Evolutionary conservation across 2,113 vertebrate genomes (phyloP), one percentile per base, ranked within the genome.

Genomic region (Triplophysa rosa): DNA sequence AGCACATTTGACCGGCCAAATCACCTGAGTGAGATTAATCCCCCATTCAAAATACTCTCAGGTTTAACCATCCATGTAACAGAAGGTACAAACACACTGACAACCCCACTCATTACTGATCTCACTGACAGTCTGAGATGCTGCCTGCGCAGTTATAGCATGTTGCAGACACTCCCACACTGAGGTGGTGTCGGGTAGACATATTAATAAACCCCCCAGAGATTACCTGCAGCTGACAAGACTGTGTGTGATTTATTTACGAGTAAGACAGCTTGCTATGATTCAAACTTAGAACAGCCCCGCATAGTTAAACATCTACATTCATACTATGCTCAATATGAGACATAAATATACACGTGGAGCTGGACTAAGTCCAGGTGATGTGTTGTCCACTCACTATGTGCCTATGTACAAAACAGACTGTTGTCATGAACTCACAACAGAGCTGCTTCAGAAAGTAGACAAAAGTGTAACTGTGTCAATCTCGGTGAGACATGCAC

Each of bases 171-270:
- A 80, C 85, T 82, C 86, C 83, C 82, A 76, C 62, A 67, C 40
- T 80, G 13, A 84, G 83, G 58, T 77, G 74, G 10, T 74, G 63
- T 73, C n/a, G 6, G n/a, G 33, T 24, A 29, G 52, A 54, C 49
- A 82, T 58, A 62, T 52, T 62, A 42, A 67, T 58, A 61, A 52
- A 67, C 49, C 4, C 42, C 59, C 40, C 59, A 68, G 80, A 78
- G 67, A 54, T 80, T 78, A 82, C 69, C 7, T 9, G 67, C 42
- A 47, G 82, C 75, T 86, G 75, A 85, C 77, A 80, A 68, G 70
- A 61, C 84, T 61, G 70, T 85, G 19, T 62, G 72, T 87, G 81
- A 86, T 87, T 89, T 85, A 85, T 87, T 86, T 73, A 80, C 82
- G 87, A 86, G 78, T 84, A 84, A 89, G 62, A 49, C 84, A 82